Evolutionary conservation across 2,113 vertebrate species (phyloP).

Genomic region (Platanista minor): DNA sequence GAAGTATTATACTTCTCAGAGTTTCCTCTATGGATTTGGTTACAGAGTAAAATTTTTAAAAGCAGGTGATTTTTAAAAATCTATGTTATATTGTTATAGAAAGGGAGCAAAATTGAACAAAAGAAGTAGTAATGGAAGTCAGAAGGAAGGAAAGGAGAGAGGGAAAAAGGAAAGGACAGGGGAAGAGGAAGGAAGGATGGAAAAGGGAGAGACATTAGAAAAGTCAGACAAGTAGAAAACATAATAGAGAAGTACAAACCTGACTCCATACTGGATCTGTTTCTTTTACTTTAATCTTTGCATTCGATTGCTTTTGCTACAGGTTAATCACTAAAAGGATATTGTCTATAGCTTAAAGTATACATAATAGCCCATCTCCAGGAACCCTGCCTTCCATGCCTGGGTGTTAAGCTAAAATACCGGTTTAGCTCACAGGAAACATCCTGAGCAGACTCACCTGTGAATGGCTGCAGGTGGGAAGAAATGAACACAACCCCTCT

Average conservation of each 20-base stretch:
- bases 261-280: background rate
- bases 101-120: background rate
- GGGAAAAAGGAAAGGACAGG: background rate
- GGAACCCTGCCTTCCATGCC: background rate
- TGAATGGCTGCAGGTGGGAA: background rate
- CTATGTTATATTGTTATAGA: background rate
- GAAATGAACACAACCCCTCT: background rate
- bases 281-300: background rate
- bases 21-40: background rate
- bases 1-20: background rate
- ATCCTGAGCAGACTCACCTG: background rate
- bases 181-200: rapidly evolving
- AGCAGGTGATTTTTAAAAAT: background rate
- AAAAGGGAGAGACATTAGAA: background rate
- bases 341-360: background rate
- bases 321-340: background rate
- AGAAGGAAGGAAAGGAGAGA: background rate
- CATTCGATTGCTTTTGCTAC: background rate
- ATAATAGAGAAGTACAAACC: background rate
- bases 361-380: background rate
- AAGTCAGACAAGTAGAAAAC: background rate
- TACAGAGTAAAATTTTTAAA: background rate
- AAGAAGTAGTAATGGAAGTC: background rate
- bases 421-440: background rate
- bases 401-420: background rate